Conservation (phyloP, 1,140 invertebrate genomes). For the Scaptomyza pallida region DNA sequence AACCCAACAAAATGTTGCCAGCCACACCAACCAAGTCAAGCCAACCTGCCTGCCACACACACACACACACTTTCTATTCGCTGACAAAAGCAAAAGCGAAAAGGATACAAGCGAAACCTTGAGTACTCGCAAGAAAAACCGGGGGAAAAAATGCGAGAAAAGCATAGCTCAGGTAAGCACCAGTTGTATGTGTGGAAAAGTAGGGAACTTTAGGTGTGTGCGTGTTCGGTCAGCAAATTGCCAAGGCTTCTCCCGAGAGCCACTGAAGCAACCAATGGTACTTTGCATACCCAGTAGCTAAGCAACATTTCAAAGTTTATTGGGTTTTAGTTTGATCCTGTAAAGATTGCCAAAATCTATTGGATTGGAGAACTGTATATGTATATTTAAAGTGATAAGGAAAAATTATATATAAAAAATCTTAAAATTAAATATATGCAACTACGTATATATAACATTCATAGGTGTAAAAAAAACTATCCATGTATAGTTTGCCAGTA, state of each 20-base stretch:
- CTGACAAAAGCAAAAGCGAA: slow-evolving; percentile 40
- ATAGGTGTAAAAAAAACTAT: not conserved
- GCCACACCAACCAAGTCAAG: slow-evolving; percentile 26
- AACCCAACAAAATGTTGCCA: slow-evolving; percentile 71
- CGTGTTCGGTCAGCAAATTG: slow-evolving; percentile 35
- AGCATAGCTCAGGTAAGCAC: slow-evolving; percentile 40
- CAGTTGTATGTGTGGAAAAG: slow-evolving; percentile 7
- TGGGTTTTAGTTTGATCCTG: too few species aligned
- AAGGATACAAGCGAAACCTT: slow-evolving; percentile 5
- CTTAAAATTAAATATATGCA: too few species aligned
- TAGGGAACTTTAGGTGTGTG: slow-evolving; percentile 5
- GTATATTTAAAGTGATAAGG: too few species aligned
- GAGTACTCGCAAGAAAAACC: slow-evolving; percentile 9
- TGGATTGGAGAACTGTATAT: too few species aligned
- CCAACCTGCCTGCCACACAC: slow-evolving; percentile 27
- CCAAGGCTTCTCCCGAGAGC: slow-evolving; percentile 45
- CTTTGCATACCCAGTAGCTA: slow-evolving; percentile 21
- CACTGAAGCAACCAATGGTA: slow-evolving; percentile 35
- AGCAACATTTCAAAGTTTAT: not conserved
- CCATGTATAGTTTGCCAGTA: not conserved
- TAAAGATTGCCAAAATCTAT: too few species aligned
- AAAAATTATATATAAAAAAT: too few species aligned
- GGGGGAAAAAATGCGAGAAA: slow-evolving; percentile 15
- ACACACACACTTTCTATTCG: not conserved
- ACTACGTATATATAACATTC: too few species aligned